Conservation (phyloP, 2,888 invertebrate genomes). For the Drosophila sordidula region DNA sequence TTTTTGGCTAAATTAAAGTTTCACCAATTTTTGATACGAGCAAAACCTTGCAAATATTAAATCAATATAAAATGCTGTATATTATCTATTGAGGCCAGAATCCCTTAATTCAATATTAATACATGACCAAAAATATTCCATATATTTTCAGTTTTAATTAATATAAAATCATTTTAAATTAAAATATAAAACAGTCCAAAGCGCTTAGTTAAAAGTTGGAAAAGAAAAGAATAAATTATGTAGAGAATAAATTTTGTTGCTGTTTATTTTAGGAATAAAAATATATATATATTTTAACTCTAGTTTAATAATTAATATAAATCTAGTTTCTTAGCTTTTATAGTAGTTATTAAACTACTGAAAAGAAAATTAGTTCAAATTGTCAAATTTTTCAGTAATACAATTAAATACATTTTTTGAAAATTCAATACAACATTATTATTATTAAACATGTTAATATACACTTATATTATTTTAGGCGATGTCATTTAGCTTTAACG, state of each 20-base stretch:
- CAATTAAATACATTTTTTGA: too few species aligned
- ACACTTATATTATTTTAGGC: neutral
- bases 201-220: neutral
- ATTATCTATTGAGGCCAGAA: neutral
- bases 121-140: neutral
- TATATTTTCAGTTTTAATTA: too few species aligned
- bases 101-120: neutral
- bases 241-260: too few species aligned
- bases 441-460: too few species aligned
- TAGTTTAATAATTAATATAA: too few species aligned
- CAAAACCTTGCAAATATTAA: neutral
- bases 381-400: too few species aligned
- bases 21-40: neutral
- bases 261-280: neutral
- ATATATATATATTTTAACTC: neutral
- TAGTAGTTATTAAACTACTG: too few species aligned
- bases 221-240: too few species aligned
- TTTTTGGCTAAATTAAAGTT: constrained; percentile 25
- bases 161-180: neutral
- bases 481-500: neutral
- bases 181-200: neutral
- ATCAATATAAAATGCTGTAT: neutral
- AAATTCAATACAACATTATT: too few species aligned
- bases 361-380: too few species aligned
- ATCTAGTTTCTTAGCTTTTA: too few species aligned